Evolutionary conservation across 2,797 vertebrate species (phyloP).

Genomic region (Etheostoma nigrum): DNA sequence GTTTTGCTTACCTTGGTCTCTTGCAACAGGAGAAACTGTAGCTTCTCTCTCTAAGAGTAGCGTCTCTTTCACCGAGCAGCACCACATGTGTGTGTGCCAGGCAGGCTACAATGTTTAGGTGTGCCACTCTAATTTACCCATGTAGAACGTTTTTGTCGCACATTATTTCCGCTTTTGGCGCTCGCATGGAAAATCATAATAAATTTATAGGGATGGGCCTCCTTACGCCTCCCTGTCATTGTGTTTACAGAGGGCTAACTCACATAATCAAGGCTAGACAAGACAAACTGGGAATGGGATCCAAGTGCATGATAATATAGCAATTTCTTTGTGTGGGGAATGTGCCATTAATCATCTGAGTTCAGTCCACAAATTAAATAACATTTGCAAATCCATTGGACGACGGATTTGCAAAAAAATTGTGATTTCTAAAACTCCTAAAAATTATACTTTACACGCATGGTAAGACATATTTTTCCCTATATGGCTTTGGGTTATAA

Average conservation of each 20-base stretch:
- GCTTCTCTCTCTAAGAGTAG: no score
- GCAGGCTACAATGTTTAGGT: no score
- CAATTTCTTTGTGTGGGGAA: neutral
- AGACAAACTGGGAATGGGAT: neutral
- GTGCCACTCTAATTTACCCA: no score
- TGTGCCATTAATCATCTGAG: conserved; percentile 6
- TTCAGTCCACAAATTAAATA: conserved; percentile 1
- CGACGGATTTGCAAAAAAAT: neutral
- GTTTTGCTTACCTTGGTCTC: no score
- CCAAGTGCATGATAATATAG: neutral
- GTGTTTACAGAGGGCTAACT: conserved; percentile 5
- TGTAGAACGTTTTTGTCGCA: no score
- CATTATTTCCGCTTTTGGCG: no score
- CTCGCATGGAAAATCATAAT: no score
- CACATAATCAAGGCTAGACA: conserved; percentile 11
- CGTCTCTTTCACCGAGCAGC: no score
- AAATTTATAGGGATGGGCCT: no score
- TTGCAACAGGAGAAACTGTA: no score
- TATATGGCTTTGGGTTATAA: conserved; percentile 1
- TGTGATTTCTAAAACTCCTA: neutral
- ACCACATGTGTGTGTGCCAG: no score
- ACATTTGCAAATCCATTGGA: neutral
- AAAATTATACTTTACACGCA: neutral
- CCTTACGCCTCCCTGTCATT: neutral
- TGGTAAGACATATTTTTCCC: neutral